Conservation (phyloP, 2,888 invertebrate genomes). For the Apocheima hispidaria region DNA sequence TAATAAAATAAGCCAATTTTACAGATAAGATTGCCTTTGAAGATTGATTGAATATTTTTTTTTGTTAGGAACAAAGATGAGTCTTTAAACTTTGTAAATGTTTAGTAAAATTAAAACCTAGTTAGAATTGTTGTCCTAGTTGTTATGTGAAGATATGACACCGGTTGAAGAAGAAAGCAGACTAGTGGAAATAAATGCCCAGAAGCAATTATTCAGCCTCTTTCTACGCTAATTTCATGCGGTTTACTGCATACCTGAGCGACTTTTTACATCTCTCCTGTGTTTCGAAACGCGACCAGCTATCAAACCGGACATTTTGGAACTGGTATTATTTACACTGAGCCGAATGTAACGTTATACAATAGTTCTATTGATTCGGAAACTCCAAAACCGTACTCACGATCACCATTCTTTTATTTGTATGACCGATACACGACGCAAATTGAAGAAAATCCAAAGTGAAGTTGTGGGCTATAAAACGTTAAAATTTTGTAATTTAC, state of each 20-base stretch:
- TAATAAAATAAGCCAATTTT: neutral
- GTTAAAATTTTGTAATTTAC: constrained; percentile 36
- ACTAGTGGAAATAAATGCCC: constrained; percentile 56
- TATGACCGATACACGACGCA: constrained; percentile 50
- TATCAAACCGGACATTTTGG: constrained; percentile 75
- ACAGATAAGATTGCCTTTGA: constrained; percentile 19
- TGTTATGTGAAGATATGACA: constrained; percentile 33
- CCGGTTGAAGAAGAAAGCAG: constrained; percentile 51
- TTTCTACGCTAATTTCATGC: constrained; percentile 62
- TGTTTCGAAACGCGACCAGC: constrained; percentile 77
- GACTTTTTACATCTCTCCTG: constrained; percentile 70
- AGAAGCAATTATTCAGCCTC: constrained; percentile 65
- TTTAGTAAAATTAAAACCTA: constrained; percentile 11
- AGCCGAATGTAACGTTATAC: constrained; percentile 49
- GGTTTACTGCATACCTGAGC: constrained; percentile 73
- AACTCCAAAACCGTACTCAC: constrained; percentile 67
- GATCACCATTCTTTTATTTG: constrained; percentile 60
- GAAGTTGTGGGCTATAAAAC: constrained; percentile 2
- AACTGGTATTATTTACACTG: constrained; percentile 49
- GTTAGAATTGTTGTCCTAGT: too few species aligned
- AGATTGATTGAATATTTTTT: neutral
- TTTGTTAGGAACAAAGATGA: constrained; percentile 5
- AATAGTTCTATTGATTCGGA: constrained; percentile 60
- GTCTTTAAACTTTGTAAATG: neutral
- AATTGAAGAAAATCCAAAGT: constrained; percentile 22